Percentiles rank a stretch among this genome's conserved stretches.
Conservation (phyloP, 2,888 invertebrate species). For the Hemaris fuciformis region DNA sequence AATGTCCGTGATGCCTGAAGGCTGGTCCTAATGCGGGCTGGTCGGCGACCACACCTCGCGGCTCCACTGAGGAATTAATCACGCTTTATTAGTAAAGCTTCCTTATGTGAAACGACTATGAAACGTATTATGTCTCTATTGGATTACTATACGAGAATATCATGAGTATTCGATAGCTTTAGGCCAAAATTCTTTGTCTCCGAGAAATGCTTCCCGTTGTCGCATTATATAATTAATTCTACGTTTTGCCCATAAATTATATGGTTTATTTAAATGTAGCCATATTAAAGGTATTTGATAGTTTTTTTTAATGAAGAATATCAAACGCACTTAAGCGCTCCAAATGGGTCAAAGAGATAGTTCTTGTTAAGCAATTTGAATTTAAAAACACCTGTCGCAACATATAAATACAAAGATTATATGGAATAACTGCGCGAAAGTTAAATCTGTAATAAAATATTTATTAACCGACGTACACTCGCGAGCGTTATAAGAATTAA, state of each 20-base stretch:
- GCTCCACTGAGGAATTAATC: conserved; percentile 54
- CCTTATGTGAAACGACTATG: conserved; percentile 34
- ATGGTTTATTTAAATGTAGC: background rate
- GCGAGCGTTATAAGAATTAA: background rate
- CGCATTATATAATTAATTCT: background rate
- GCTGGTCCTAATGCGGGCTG: conserved; percentile 25
- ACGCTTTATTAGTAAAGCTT: conserved; percentile 52
- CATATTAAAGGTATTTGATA: background rate
- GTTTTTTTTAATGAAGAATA: background rate
- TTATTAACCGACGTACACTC: background rate
- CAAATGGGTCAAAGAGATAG: background rate
- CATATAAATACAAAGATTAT: background rate
- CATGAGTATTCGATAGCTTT: background rate
- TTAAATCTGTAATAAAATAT: conserved; percentile 1
- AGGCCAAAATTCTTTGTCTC: background rate
- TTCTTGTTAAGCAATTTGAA: background rate
- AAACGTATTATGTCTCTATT: conserved; percentile 21
- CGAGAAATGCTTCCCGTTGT: background rate
- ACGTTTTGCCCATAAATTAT: background rate
- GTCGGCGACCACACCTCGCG: conserved; percentile 17
- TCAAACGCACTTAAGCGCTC: conserved; percentile 16
- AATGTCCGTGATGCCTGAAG: conserved; percentile 11
- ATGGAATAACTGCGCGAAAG: background rate
- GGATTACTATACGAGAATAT: background rate
- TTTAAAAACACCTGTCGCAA: background rate